A percentile compares a stretch with the other conserved stretches of the same genome.
phyloP scores from a whole-genome alignment of 2,797 vertebrate species.

The Nyctibius grandis region DNA sequence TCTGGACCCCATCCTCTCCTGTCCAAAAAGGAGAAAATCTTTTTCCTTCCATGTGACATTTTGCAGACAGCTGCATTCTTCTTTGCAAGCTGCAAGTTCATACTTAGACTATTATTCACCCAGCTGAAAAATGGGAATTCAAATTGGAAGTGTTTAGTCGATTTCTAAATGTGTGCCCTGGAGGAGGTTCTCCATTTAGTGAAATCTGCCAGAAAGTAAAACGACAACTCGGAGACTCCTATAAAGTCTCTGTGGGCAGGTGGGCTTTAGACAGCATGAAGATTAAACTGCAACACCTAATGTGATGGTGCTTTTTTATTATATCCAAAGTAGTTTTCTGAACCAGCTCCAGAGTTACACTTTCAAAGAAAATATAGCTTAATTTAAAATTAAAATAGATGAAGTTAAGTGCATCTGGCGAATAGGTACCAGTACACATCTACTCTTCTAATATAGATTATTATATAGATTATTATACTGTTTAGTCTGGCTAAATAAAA shows the following conservation, averaged over 20 bases:
- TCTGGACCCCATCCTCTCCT: not conserved
- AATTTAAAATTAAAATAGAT: slow-evolving; percentile 40
- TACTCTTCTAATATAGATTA: not conserved
- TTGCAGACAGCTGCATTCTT: not conserved
- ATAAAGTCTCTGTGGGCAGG: not conserved
- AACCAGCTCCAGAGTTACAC: not conserved
- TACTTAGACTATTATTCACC: slow-evolving; percentile 31
- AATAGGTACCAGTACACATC: not conserved
- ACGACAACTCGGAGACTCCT: not conserved
- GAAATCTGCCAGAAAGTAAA: slow-evolving; percentile 43
- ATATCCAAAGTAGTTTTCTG: not conserved
- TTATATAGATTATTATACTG: no score
- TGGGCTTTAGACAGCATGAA: slow-evolving; percentile 9
- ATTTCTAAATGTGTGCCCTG: slow-evolving; percentile 43
- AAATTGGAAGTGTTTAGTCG: slow-evolving; percentile 37
- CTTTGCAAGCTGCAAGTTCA: not conserved
- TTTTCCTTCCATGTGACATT: not conserved
- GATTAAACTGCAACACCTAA: slow-evolving; percentile 28
- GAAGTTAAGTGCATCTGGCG: not conserved
- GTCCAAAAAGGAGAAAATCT: not conserved
- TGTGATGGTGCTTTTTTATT: slow-evolving; percentile 5
- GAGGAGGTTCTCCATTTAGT: slow-evolving; percentile 34
- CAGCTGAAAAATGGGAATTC: slow-evolving; percentile 53
- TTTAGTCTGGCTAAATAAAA: not conserved
- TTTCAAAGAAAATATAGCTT: slow-evolving; percentile 11